Percentiles rank a stretch among this genome's conserved stretches.
Evolutionary conservation across 2,888 invertebrate species (phyloP).

Genomic region (Leptopilina syphax): DNA sequence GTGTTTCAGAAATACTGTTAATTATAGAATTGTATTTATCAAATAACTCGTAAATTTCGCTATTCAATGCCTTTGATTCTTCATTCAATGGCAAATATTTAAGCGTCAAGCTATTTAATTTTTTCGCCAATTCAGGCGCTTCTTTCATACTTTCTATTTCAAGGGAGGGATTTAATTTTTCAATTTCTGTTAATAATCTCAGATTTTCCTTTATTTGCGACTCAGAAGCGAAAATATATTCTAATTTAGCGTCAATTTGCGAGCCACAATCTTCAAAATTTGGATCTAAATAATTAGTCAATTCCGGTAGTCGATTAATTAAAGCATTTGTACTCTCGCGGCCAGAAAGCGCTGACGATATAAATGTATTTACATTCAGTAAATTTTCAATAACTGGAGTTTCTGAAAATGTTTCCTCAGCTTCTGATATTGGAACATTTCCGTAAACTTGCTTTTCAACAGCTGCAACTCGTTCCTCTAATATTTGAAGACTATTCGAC

Average conservation of each 20-base stretch:
- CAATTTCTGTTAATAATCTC: conserved; percentile 72
- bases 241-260: conserved; percentile 77
- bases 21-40: conserved; percentile 78
- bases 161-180: conserved; percentile 74
- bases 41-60: conserved; percentile 75
- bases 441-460: conserved; percentile 77
- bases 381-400: conserved; percentile 76
- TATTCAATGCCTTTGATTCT: conserved; percentile 72
- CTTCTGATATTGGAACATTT: conserved; percentile 63
- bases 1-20: conserved; percentile 76
- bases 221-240: conserved; percentile 76
- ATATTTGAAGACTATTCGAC: conserved; percentile 68
- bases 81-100: conserved; percentile 75
- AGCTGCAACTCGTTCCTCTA: conserved; percentile 77
- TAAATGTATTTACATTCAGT: conserved; percentile 77
- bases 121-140: conserved; percentile 75
- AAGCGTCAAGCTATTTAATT: conserved; percentile 75
- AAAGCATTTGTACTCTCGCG: conserved; percentile 77
- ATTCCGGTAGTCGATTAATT: conserved; percentile 76
- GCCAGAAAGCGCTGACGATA: conserved; percentile 78
- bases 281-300: conserved; percentile 77
- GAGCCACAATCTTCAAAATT: conserved; percentile 75
- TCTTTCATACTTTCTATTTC: conserved; percentile 76
- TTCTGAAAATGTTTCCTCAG: conserved; percentile 66
- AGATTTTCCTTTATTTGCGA: conserved; percentile 76